Percentiles rank a stretch among this genome's conserved stretches.
These are phyloP conservation scores for Sparus aurata DNA, from an alignment of 2,797 vertebrate species.

Conservation along the genomic window DNA sequence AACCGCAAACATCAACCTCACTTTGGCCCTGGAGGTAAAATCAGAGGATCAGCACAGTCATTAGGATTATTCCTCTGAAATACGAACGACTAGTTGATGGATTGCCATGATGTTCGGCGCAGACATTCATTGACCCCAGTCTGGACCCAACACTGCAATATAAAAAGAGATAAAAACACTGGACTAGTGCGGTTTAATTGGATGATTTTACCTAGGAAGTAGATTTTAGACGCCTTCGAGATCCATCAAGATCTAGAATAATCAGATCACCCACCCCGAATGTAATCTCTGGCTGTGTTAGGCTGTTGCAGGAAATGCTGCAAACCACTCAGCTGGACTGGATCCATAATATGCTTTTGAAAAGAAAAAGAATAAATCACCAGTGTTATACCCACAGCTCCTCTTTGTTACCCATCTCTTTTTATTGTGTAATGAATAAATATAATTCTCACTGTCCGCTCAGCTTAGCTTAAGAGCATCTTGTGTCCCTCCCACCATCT, in stretches of 20 bases:
- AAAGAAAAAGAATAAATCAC: constrained; percentile 6
- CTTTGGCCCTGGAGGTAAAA: neutral
- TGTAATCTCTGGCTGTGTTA: constrained; percentile 16
- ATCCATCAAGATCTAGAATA: too few species aligned
- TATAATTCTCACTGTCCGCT: constrained; percentile 19
- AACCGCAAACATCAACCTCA: neutral
- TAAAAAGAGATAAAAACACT: neutral
- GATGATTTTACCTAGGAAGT: neutral
- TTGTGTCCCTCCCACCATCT: constrained; percentile 21
- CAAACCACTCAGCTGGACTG: constrained; percentile 31
- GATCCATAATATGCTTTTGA: constrained; percentile 28
- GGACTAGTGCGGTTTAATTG: neutral
- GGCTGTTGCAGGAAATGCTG: constrained; percentile 27
- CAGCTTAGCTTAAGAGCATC: constrained; percentile 19
- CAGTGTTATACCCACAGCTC: constrained; percentile 12
- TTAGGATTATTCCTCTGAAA: too few species aligned
- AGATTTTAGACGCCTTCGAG: too few species aligned
- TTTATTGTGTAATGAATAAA: constrained; percentile 31
- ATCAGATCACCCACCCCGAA: too few species aligned
- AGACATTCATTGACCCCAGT: neutral
- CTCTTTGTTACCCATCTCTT: constrained; percentile 17
- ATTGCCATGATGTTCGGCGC: too few species aligned
- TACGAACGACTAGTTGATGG: neutral
- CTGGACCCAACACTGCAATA: neutral
- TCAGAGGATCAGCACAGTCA: neutral